A percentile compares a stretch with the other conserved stretches of the same genome.
These are phyloP conservation scores for Neotoxoptera formosana DNA, from an alignment of 1,140 invertebrate genomes.

Conservation along the genomic window DNA sequence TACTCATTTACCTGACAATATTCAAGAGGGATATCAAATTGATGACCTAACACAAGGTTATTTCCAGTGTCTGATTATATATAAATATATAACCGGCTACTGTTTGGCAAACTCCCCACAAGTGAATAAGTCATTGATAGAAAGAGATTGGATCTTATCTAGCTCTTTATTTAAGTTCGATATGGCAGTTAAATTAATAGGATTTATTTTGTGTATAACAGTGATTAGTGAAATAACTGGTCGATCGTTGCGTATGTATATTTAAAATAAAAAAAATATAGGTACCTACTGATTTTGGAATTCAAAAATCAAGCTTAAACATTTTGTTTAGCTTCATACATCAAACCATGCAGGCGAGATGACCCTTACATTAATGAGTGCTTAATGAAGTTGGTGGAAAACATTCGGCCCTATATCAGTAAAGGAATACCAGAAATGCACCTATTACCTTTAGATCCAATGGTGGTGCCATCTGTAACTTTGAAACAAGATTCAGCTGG, in stretches of 20 bases:
- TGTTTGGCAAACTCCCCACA: neutral
- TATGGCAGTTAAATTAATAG: neutral
- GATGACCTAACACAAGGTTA: conserved; percentile 35
- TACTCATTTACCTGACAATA: neutral
- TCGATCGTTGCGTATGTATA: conserved; percentile 26
- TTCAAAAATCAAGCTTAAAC: neutral
- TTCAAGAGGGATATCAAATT: conserved; percentile 4
- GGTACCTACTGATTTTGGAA: neutral
- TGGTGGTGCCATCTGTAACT: conserved; percentile 55
- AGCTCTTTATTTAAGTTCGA: neutral
- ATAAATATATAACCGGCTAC: neutral
- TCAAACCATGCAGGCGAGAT: conserved; percentile 59
- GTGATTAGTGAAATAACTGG: neutral
- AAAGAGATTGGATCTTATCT: neutral
- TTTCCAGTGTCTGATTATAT: neutral
- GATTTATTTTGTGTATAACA: neutral
- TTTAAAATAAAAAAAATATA: neutral
- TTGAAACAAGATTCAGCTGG: conserved; percentile 52
- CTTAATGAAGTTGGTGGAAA: conserved; percentile 47
- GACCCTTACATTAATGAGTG: conserved; percentile 58
- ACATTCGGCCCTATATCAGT: conserved; percentile 39
- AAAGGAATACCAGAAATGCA: conserved; percentile 59
- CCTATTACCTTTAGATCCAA: conserved; percentile 58
- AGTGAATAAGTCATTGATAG: neutral
- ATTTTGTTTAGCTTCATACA: conserved; percentile 58